phyloP scores from a whole-genome alignment of 1,140 invertebrate genomes.

The Zeugodacus cucurbitae region DNA sequence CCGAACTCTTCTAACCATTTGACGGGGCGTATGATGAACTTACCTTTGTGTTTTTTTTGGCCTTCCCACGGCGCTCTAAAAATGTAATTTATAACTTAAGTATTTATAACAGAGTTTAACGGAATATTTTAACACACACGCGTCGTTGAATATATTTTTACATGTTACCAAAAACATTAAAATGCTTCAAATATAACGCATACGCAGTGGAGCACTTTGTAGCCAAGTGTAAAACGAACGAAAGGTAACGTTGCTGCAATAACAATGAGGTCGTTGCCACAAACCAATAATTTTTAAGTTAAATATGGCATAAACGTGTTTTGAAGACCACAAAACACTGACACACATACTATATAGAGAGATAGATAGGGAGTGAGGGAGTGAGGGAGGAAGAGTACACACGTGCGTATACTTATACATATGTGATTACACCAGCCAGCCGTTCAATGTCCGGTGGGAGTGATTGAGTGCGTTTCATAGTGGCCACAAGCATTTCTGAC shows the following conservation, averaged over 20 bases:
- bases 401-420: neutral
- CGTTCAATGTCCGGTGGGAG: constrained; percentile 2
- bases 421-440: neutral
- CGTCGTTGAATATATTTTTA: neutral
- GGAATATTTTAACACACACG: neutral
- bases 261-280: constrained; percentile 36
- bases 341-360: neutral
- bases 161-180: neutral
- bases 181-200: neutral
- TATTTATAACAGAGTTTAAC: neutral
- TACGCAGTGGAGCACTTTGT: neutral
- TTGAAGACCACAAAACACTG: neutral
- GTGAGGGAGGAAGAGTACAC: neutral
- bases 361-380: too few species aligned
- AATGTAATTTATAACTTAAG: neutral
- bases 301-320: constrained; percentile 32
- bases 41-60: too few species aligned
- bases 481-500: neutral
- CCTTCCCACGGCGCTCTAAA: too few species aligned
- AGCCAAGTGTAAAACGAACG: neutral
- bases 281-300: constrained; percentile 34
- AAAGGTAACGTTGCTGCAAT: neutral
- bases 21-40: too few species aligned
- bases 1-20: too few species aligned
- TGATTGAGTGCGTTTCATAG: neutral